Percentiles rank a stretch among this genome's conserved stretches.
Evolutionary conservation across 2,797 vertebrate species (phyloP).

Genomic region (Poecilia wingei): DNA sequence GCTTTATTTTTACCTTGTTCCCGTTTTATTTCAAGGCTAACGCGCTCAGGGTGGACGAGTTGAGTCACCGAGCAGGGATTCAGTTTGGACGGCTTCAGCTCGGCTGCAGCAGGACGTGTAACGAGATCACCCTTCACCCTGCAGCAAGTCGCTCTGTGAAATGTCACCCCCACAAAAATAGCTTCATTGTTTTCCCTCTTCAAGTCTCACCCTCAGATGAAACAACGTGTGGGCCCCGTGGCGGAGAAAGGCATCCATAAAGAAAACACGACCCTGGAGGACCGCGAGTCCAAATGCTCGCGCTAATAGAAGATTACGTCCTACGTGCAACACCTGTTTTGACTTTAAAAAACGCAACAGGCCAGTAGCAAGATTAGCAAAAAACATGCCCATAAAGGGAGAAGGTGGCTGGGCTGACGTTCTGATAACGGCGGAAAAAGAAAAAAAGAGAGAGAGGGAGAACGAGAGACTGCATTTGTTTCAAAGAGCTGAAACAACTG

Average conservation of each 20-base stretch:
- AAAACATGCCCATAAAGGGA: slow-evolving; percentile 84
- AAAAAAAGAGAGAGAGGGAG: slow-evolving; percentile 12
- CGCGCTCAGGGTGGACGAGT: slow-evolving; percentile 42
- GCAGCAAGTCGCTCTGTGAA: slow-evolving; percentile 36
- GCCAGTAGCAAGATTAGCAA: slow-evolving; percentile 80
- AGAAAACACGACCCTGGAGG: slow-evolving; percentile 70
- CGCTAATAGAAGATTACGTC: slow-evolving; percentile 66
- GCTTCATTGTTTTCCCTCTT: slow-evolving; percentile 46
- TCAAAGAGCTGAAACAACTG: slow-evolving; percentile 70
- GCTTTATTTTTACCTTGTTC: slow-evolving; percentile 73
- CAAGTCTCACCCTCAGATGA: slow-evolving; percentile 53
- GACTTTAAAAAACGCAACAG: slow-evolving; percentile 74
- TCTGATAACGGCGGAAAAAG: slow-evolving; percentile 69
- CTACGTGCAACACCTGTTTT: slow-evolving; percentile 78
- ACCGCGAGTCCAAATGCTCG: slow-evolving; percentile 55
- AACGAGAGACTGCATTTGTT: slow-evolving; percentile 48
- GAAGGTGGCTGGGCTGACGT: slow-evolving; percentile 68
- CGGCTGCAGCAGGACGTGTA: slow-evolving; percentile 28
- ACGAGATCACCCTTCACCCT: slow-evolving; percentile 50
- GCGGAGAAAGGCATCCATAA: slow-evolving; percentile 74
- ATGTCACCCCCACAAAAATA: slow-evolving; percentile 56
- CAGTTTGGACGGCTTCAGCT: slow-evolving; percentile 35
- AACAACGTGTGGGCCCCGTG: slow-evolving; percentile 51
- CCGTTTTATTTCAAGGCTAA: slow-evolving; percentile 68
- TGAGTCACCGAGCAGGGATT: slow-evolving; percentile 48